Base-by-base conservation (phyloP, 2,797 vertebrate species). In the Acanthurus lineatus region DNA sequence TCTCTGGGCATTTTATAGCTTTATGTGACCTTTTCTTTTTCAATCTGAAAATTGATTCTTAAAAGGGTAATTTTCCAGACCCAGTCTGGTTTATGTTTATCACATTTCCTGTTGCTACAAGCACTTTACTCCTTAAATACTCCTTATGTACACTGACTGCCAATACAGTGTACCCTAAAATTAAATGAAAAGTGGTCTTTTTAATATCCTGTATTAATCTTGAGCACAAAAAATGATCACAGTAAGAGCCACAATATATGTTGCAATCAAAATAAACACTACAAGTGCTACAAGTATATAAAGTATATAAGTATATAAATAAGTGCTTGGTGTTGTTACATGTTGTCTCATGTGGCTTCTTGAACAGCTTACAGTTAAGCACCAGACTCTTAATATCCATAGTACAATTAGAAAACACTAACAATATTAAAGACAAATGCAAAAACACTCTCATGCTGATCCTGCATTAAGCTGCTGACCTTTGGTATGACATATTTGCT, bases 401-500 rank as follows among this genome's bases (percentile, higher is more conserved):
- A 12, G 10, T 11, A 54, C 6, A 14, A 66, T 69, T 28, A 28
- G 40, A 49, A 42, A 54, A 54, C 14, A 66, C 10, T 9, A 2
- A 22, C n/a, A 22, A n/a, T 25, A 35, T 51, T 15, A 54, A 61
- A 54, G 16, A 51, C 49, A 45, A 11, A 16, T 28, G 15, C 35
- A 74, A 47, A 73, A 60, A 70, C 28, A 47, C 40, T n/a, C 9
- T 6, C 19, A 25, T 40, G 54, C 6, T 52, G 17, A 77, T 22
- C 44, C 47, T 56, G 20, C 12, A 58, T 53, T 48, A 63, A 69
- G 45, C 44, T 47, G 25, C 45, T 58, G 14, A 35, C 9, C 19
- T 52, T 22, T 48, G 28, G n/a, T 40, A 20, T 65, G 17, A 76
- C 57, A 63, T 62, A 57, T 77, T 17, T 62, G 16, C 14, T 10